Evolutionary conservation across 2,797 vertebrate genomes (phyloP), one percentile per base, ranked within the genome.

Genomic region (Xiphophorus birchmanni): DNA sequence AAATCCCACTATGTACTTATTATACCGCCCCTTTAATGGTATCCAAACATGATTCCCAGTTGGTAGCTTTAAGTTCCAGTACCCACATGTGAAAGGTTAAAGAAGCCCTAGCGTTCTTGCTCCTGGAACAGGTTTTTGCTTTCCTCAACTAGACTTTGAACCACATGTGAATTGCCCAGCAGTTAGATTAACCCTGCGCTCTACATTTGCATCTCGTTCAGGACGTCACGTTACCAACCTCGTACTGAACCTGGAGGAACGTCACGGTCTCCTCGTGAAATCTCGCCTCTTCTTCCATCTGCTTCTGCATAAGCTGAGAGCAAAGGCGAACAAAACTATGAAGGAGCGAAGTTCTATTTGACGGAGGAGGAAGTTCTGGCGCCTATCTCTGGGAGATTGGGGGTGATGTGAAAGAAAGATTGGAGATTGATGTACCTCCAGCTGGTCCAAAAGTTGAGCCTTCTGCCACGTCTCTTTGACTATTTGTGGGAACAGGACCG

Each of bases 171-270:
- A 45, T n/a, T 94, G 73, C 94, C 88, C 37, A 96, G 48, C 9
- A 47, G 63, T 29, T 52, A 44, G 80, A 29, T 18, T 71, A 12
- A 50, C 73, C 5, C 50, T 60, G 50, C 2, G 26, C 42, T 47
- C 48, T 50, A 80, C 45, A 74, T 40, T 40, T 9, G 54, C 10
- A 74, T 40, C 50, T 23, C 32, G 13, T 23, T 35, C 48, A 17
- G 52, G 13, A 12, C 32, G 23, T 79, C 35, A 23, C 44, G 50
- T 2, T 63, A 93, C 93, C 15, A 67, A 98, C 98, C 93, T 92
- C 75, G 5, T 96, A 93, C 23, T 94, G 90, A 29, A 92, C 91
- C 71, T 81, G 94, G 74, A 98, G 96, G 91, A 97, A 97, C 8
- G 72, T 88, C 84, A 95, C 91, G 0, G 93, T 95, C 82, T 96